These are phyloP conservation scores for Cranoglanis bouderius DNA, from an alignment of 2,113 vertebrate species.

Conservation along the genomic window DNA sequence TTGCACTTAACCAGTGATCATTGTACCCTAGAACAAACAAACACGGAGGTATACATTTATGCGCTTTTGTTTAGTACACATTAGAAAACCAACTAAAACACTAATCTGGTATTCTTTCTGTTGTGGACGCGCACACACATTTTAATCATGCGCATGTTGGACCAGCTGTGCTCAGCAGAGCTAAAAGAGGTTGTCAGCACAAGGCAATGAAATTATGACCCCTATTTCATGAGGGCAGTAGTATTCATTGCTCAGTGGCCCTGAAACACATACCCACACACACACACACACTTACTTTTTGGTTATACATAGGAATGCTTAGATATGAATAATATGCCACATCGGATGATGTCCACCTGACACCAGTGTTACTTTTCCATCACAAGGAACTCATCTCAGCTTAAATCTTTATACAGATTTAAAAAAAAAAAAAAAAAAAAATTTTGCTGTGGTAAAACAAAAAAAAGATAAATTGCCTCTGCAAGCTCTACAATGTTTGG, in stretches of 20 bases:
- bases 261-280: slow-evolving; percentile 5
- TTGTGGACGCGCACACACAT: background rate
- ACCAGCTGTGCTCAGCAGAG: slow-evolving; percentile 14
- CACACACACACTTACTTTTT: background rate
- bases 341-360: background rate
- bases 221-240: slow-evolving; percentile 31
- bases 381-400: background rate
- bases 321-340: background rate
- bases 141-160: slow-evolving; percentile 22
- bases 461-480: background rate
- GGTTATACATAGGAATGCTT: background rate
- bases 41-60: background rate
- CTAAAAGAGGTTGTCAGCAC: slow-evolving; percentile 34
- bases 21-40: background rate
- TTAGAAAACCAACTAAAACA: background rate
- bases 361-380: background rate
- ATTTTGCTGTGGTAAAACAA: background rate
- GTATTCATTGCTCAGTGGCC: slow-evolving; percentile 30
- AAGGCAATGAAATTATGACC: slow-evolving; percentile 33
- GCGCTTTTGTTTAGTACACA: background rate
- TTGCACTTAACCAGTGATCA: background rate
- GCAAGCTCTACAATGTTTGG: background rate
- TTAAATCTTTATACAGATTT: background rate
- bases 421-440: too few relatives aligned
- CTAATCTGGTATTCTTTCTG: background rate